These are phyloP conservation scores for Agrochola litura DNA, from an alignment of 2,888 invertebrate genomes.

Conservation along the genomic window DNA sequence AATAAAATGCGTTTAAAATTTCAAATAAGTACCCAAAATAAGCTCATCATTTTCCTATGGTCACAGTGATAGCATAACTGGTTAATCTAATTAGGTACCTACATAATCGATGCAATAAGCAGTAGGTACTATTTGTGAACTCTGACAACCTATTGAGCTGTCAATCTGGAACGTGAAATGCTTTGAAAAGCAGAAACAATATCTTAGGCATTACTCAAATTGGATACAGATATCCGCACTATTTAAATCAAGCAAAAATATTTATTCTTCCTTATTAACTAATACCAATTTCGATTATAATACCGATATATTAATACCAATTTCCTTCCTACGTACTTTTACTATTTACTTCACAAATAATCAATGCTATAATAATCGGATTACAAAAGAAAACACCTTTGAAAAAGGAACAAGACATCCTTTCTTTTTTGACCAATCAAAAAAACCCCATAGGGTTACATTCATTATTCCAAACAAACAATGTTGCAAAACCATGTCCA, in stretches of 20 bases:
- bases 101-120: background rate
- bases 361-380: conserved; percentile 1
- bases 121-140: background rate
- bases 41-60: background rate
- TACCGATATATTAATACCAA: too few relatives aligned
- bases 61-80: background rate
- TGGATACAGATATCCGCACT: background rate
- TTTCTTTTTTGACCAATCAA: background rate
- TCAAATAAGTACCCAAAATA: background rate
- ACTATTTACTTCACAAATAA: background rate
- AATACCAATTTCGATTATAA: background rate
- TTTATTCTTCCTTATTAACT: background rate
- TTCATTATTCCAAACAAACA: conserved; percentile 20
- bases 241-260: background rate
- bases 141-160: conserved; percentile 17
- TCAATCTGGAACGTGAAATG: conserved; percentile 14
- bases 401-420: background rate
- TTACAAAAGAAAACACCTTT: conserved; percentile 1
- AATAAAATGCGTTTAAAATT: background rate
- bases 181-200: conserved; percentile 21
- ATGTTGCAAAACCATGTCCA: conserved; percentile 15
- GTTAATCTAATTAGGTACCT: background rate
- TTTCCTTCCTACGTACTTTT: background rate
- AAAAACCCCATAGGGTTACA: background rate
- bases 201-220: background rate